phyloP scores from a whole-genome alignment of 2,113 vertebrate genomes.

The Rhabdomys dilectus region DNA sequence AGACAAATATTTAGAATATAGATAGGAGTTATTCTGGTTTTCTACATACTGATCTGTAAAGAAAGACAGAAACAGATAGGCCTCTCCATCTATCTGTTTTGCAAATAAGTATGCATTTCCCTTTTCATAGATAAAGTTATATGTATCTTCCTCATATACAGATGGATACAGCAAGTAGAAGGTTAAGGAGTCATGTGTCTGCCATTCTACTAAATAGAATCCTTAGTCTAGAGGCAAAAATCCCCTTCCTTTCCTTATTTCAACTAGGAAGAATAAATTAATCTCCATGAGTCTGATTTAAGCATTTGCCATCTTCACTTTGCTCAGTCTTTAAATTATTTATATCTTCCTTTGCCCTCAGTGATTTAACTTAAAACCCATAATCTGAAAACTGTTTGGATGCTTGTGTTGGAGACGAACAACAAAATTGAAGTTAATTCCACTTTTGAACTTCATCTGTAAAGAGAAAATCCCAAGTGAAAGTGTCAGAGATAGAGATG shows the following conservation, averaged over 20 bases:
- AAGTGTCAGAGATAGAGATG: not conserved
- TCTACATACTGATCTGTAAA: not conserved
- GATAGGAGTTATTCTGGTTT: not conserved
- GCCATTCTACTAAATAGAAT: not conserved
- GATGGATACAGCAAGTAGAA: not conserved
- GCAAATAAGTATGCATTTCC: not conserved
- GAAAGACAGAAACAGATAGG: accelerated
- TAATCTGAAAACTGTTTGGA: not conserved
- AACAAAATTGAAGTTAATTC: not conserved
- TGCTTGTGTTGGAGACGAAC: not conserved
- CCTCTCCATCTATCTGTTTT: not conserved
- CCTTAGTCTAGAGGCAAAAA: not conserved
- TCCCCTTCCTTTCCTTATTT: not conserved
- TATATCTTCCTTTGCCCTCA: not conserved
- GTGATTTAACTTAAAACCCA: not conserved
- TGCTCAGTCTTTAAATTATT: not conserved
- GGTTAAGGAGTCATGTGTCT: not conserved
- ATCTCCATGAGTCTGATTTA: not conserved
- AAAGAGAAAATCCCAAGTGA: not conserved
- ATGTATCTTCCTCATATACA: not conserved
- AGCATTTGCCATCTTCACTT: not conserved
- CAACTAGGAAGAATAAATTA: not conserved
- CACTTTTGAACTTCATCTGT: not conserved
- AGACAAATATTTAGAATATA: not conserved
- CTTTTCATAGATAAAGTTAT: not conserved